Evolutionary conservation across 1,140 invertebrate species (phyloP).

Genomic region (Bradysia coprophila): DNA sequence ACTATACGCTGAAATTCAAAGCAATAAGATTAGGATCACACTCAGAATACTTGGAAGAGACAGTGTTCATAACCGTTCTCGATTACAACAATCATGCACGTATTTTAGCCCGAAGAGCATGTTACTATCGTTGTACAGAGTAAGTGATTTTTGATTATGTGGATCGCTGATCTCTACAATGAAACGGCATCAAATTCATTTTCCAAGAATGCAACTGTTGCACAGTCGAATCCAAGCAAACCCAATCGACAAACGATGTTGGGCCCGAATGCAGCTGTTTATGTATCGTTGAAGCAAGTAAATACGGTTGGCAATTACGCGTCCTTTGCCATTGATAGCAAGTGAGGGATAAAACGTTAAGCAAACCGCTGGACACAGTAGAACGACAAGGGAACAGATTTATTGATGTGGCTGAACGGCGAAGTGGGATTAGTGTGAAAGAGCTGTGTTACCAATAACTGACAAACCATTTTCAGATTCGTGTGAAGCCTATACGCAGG

Average conservation of each 20-base stretch:
- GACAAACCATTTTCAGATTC: slow-evolving; percentile 57
- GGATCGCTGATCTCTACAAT: too few relatives aligned
- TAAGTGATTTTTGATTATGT: too few relatives aligned
- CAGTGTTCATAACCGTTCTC: slow-evolving; percentile 58
- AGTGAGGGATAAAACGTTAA: slow-evolving; percentile 49
- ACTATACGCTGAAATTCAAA: slow-evolving; percentile 59
- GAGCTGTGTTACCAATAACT: too few relatives aligned
- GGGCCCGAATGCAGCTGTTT: slow-evolving; percentile 74
- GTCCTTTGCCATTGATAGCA: slow-evolving; percentile 59
- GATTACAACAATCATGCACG: slow-evolving; percentile 87
- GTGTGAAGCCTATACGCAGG: slow-evolving; percentile 75
- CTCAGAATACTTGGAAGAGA: slow-evolving; percentile 41
- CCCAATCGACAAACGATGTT: slow-evolving; percentile 72
- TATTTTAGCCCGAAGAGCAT: slow-evolving; percentile 69
- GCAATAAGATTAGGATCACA: slow-evolving; percentile 60
- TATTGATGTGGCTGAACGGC: slow-evolving; percentile 48
- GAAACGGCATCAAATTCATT: too few relatives aligned
- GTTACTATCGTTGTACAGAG: slow-evolving; percentile 66
- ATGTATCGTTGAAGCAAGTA: slow-evolving; percentile 62
- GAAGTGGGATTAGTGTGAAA: too few relatives aligned
- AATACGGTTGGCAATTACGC: slow-evolving; percentile 64
- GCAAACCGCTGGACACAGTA: slow-evolving; percentile 51
- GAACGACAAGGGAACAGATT: slow-evolving; percentile 71
- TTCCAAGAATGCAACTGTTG: slow-evolving; percentile 71
- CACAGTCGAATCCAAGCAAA: slow-evolving; percentile 53